Evolutionary conservation across 1,140 invertebrate genomes (phyloP).

Genomic region (Drosophila ambigua): DNA sequence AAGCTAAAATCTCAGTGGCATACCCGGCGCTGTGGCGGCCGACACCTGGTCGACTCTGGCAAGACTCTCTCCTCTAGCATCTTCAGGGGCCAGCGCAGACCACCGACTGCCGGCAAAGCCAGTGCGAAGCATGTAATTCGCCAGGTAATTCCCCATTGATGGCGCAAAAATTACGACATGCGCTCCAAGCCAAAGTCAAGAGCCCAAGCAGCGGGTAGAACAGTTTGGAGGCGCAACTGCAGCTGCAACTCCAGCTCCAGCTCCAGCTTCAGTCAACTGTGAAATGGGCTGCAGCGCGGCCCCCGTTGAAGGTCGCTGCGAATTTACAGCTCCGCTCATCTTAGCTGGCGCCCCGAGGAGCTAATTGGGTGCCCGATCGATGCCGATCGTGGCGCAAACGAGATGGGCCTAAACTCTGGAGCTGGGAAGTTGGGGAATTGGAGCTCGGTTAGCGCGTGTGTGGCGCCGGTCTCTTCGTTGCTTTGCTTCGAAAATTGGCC

Average conservation of each 20-base stretch:
- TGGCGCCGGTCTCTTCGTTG: constrained; percentile 53
- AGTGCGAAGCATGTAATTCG: constrained; percentile 76
- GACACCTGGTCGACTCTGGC: constrained; percentile 1
- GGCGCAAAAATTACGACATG: constrained; percentile 79
- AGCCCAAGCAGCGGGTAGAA: constrained; percentile 50
- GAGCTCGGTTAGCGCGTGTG: constrained; percentile 20
- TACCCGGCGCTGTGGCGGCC: constrained; percentile 21
- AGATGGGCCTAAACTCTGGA: constrained; percentile 6
- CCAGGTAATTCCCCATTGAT: constrained; percentile 75
- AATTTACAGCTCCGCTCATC: constrained; percentile 57
- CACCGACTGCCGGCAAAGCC: constrained; percentile 17
- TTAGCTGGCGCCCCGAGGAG: constrained; percentile 51
- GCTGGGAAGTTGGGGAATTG: constrained; percentile 9
- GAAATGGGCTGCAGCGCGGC: constrained; percentile 57
- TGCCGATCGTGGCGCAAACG: constrained; percentile 41
- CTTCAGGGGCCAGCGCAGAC: constrained; percentile 14
- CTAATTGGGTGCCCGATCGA: constrained; percentile 73
- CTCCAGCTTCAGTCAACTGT: constrained; percentile 65
- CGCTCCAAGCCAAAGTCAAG: constrained; percentile 64
- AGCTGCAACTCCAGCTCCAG: constrained; percentile 3
- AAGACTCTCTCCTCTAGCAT: constrained; percentile 31
- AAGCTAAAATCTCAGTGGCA: constrained; percentile 62
- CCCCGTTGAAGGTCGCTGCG: constrained; percentile 19
- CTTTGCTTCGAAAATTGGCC: constrained; percentile 77
- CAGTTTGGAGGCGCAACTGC: constrained; percentile 49